phyloP scores from a whole-genome alignment of 2,888 invertebrate species.

The Agonopterix heracliana region DNA sequence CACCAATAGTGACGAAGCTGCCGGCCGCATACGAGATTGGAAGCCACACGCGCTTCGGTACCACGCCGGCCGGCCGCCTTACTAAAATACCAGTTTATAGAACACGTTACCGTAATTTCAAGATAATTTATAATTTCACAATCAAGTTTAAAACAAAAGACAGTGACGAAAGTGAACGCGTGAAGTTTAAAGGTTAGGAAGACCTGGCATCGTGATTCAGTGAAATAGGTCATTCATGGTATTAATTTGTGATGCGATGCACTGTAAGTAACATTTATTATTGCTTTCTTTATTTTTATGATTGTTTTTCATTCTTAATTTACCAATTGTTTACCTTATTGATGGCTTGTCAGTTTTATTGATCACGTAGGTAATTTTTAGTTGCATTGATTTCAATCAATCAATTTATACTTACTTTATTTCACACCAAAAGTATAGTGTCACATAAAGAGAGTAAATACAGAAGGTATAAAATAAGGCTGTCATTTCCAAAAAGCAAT shows the following conservation, averaged over 20 bases:
- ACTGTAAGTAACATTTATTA: constrained; percentile 16
- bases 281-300: neutral
- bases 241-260: constrained; percentile 18
- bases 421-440: no score
- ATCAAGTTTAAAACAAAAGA: neutral
- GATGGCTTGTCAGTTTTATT: no score
- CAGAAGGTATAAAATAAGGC: no score
- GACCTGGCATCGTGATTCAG: constrained; percentile 22
- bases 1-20: constrained; percentile 24
- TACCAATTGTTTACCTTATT: no score
- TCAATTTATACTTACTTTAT: no score
- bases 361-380: no score
- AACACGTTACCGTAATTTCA: neutral
- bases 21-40: constrained; percentile 20
- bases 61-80: constrained; percentile 41
- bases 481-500: no score
- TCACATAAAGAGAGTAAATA: no score
- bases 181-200: constrained; percentile 32
- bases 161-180: constrained; percentile 16
- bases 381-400: no score
- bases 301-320: no score
- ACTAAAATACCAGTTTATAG: neutral
- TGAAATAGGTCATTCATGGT: constrained; percentile 28
- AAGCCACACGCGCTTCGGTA: constrained; percentile 26
- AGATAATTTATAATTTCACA: neutral